Conservation (phyloP, 2,888 invertebrate genomes). For the Oscheius onirici region DNA sequence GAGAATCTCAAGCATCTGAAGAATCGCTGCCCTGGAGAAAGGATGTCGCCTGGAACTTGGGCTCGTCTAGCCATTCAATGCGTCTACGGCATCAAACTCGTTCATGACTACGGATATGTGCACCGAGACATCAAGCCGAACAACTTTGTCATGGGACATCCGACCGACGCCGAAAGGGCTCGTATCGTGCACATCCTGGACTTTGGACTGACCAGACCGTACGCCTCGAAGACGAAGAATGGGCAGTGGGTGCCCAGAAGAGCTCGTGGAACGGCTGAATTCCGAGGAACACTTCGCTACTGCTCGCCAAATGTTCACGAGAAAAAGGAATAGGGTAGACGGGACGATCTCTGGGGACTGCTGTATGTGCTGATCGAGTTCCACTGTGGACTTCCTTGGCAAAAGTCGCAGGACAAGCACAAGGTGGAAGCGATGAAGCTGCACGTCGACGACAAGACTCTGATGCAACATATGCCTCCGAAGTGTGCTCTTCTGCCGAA, state of each 20-base stretch:
- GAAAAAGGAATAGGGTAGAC: neutral
- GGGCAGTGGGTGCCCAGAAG: constrained; percentile 46
- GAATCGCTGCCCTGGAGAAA: neutral
- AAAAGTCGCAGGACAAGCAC: neutral
- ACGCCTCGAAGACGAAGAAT: constrained; percentile 29
- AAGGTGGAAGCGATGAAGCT: neutral
- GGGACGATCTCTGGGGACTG: neutral
- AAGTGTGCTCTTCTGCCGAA: neutral
- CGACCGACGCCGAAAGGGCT: constrained; percentile 39
- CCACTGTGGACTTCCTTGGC: constrained; percentile 5
- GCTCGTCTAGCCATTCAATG: constrained; percentile 49
- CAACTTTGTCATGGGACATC: constrained; percentile 53
- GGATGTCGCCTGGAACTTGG: constrained; percentile 41
- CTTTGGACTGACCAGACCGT: constrained; percentile 57
- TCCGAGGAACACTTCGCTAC: constrained; percentile 65
- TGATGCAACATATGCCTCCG: neutral
- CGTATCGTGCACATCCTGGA: constrained; percentile 60
- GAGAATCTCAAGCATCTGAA: constrained; percentile 50
- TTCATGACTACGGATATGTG: constrained; percentile 39
- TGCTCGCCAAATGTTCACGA: constrained; percentile 54
- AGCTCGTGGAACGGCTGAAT: constrained; percentile 60
- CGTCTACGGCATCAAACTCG: constrained; percentile 38
- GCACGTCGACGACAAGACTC: neutral
- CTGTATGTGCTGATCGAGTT: constrained; percentile 40
- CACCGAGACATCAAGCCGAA: constrained; percentile 43